Evolutionary conservation across 2,888 invertebrate genomes (phyloP).

Genomic region (Tinea trinotella): DNA sequence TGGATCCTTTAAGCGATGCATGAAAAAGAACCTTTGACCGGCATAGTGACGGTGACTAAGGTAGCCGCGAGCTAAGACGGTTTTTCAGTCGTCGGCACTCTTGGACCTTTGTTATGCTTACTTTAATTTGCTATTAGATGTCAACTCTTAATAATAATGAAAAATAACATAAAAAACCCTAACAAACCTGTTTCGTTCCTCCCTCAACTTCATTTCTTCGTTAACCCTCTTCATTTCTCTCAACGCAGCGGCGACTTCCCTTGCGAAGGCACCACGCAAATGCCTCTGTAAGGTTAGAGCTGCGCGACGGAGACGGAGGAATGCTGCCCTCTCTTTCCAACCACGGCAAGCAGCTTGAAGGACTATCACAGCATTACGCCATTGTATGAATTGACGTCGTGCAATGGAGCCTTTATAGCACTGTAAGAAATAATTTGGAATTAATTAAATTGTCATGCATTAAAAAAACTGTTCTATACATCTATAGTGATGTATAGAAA

Average conservation of each 20-base stretch:
- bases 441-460: too few species aligned
- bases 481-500: too few species aligned
- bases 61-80: too few species aligned
- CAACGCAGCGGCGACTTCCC: slow-evolving; percentile 89
- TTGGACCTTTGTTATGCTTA: too few species aligned
- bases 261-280: slow-evolving; percentile 89
- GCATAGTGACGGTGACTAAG: too few species aligned
- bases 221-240: slow-evolving; percentile 90
- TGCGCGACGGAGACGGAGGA: slow-evolving; percentile 85
- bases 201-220: slow-evolving; percentile 86
- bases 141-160: too few species aligned
- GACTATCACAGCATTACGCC: slow-evolving; percentile 77
- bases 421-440: slow-evolving; percentile 31
- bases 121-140: too few species aligned
- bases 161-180: too few species aligned
- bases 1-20: too few species aligned
- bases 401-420: slow-evolving; percentile 78
- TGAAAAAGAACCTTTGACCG: too few species aligned
- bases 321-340: slow-evolving; percentile 87
- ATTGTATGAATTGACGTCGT: slow-evolving; percentile 77
- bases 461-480: too few species aligned
- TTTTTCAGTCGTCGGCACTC: too few species aligned
- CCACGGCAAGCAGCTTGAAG: slow-evolving; percentile 90
- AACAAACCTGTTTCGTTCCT: slow-evolving; percentile 69
- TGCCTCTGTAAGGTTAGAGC: slow-evolving; percentile 90